Conservation (phyloP, 2,888 invertebrate species). For the Psococerastis gibbosa region DNA sequence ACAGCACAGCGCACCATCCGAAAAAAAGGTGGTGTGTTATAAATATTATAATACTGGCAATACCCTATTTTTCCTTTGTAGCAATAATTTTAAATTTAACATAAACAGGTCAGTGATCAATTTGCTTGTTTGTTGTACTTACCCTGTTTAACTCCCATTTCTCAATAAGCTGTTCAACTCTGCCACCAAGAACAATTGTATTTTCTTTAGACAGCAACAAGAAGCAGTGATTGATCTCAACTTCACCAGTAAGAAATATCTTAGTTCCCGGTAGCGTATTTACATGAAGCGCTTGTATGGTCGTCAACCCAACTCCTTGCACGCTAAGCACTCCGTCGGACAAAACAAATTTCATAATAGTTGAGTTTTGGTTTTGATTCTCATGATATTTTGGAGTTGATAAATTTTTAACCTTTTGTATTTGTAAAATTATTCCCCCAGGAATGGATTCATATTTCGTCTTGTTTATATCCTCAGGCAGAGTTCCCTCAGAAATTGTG, state of each 20-base stretch:
- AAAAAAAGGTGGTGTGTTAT: too few species aligned
- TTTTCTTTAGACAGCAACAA: slow-evolving; percentile 47
- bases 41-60: too few species aligned
- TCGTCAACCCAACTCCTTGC: slow-evolving; percentile 58
- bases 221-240: slow-evolving; percentile 50
- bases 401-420: slow-evolving; percentile 72
- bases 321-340: slow-evolving; percentile 68
- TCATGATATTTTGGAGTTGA: slow-evolving; percentile 82
- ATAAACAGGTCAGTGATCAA: too few species aligned
- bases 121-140: slow-evolving; percentile 17
- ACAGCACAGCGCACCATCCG: too few species aligned
- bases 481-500: slow-evolving; percentile 56
- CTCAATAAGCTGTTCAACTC: slow-evolving; percentile 61
- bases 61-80: too few species aligned
- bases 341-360: slow-evolving; percentile 63
- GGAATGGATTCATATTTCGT: slow-evolving; percentile 33
- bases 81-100: too few species aligned
- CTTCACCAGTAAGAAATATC: slow-evolving; percentile 34
- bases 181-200: slow-evolving; percentile 62
- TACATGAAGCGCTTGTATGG: slow-evolving; percentile 47
- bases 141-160: slow-evolving; percentile 62
- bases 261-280: slow-evolving; percentile 86
- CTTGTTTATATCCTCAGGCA: slow-evolving; percentile 48
- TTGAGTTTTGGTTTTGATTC: slow-evolving; percentile 60
- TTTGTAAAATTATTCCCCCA: slow-evolving; percentile 49